Percentiles rank a stretch among this genome's conserved stretches.
phyloP scores from a whole-genome alignment of 2,888 invertebrate species.

The Machimus atricapillus region DNA sequence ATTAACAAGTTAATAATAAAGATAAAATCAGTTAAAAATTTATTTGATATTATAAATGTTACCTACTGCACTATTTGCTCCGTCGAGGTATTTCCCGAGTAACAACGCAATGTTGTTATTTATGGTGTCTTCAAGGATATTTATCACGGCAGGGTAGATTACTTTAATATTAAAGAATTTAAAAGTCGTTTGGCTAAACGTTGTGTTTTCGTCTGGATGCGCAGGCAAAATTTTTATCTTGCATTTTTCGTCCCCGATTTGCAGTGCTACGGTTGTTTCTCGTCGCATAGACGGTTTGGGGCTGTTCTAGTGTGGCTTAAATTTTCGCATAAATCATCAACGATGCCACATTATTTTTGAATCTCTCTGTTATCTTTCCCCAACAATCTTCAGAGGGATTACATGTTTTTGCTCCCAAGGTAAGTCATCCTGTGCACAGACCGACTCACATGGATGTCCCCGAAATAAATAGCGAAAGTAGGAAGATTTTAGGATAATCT shows the following conservation, averaged over 20 bases:
- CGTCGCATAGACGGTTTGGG: background rate
- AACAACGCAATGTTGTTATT: background rate
- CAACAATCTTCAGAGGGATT: slow-evolving; percentile 6
- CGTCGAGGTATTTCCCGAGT: background rate
- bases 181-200: slow-evolving; percentile 12
- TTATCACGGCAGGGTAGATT: background rate
- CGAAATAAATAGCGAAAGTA: background rate
- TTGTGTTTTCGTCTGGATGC: background rate
- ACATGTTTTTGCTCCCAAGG: background rate
- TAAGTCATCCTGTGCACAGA: background rate
- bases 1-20: too few relatives aligned
- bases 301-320: background rate
- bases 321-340: slow-evolving; percentile 25
- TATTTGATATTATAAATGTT: too few relatives aligned
- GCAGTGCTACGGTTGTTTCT: background rate
- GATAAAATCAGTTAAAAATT: too few relatives aligned
- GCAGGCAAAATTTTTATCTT: slow-evolving; percentile 8
- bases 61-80: too few relatives aligned
- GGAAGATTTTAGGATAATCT: slow-evolving; percentile 6
- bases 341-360: slow-evolving; percentile 35
- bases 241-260: background rate
- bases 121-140: background rate
- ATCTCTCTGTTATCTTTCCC: slow-evolving; percentile 25
- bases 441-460: background rate
- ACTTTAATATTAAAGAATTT: slow-evolving; percentile 6